Evolutionary conservation across 2,888 invertebrate species (phyloP), one percentile per base, ranked within the genome.

Genomic region (Pristionchus maxplancki): DNA sequence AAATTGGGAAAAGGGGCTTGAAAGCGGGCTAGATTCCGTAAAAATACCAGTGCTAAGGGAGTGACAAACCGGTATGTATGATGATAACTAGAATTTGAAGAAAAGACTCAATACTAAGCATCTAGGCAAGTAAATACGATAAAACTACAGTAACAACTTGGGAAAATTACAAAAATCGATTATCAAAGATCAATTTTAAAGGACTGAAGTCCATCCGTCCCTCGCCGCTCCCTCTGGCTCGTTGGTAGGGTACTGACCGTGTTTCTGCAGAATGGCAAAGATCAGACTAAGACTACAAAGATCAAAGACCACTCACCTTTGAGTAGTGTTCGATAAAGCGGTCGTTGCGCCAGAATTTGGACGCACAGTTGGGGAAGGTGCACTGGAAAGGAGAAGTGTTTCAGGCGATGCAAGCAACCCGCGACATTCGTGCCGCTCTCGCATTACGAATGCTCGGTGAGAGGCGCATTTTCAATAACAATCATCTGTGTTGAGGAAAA

Each of bases 321-420:
- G 78, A 44, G 87, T 90, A 91, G 88, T 92, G 92, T 17, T 85
- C 24, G 24, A 87, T 28, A 88, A 88, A 92, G 31, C 92, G 85
- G 85, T 93, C 93, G 78, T 91, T 90, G 40, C 93, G 90, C 92
- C 92, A 93, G 88, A 93, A 93, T 84, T 91, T 93, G 64, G 90
- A 90, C 64, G 81, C 9, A 31, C 88, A 88, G 11, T 31, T 6
- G 40, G 88, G 88, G 20, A 34, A 34, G 44, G 40, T 37, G 48
- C 88, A 88, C 86, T 87, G 67, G 6, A 85, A 84, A 85, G 4
- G 20, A n/a, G 11, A 15, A 31, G 48, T 62, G 28, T 74, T n/a
- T n/a, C n/a, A n/a, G n/a, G n/a, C n/a, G n/a, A n/a, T n/a, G n/a
- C n/a, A n/a, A n/a, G n/a, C n/a, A n/a, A n/a, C n/a, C n/a, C n/a